These are phyloP conservation scores for Microtus californicus DNA, from an alignment of 2,797 vertebrate genomes.

Conservation along the genomic window DNA sequence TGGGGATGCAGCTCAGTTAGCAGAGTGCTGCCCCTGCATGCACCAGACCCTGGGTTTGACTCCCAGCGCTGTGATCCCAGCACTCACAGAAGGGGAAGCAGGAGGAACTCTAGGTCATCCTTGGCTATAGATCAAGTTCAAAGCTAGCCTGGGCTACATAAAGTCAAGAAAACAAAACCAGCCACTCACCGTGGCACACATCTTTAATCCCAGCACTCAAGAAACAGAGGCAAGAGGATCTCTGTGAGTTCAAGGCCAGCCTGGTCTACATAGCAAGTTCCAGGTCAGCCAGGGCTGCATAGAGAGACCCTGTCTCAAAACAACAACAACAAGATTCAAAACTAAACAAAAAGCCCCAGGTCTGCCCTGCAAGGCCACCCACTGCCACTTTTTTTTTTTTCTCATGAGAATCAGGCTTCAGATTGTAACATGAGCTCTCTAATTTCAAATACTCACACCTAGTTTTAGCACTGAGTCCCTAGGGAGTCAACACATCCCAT, in stretches of 20 bases:
- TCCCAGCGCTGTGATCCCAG: not conserved
- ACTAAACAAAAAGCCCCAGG: not conserved
- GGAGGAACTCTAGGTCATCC: not conserved
- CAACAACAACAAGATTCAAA: not conserved
- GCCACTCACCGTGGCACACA: accelerated
- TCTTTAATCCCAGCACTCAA: not conserved
- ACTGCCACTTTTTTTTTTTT: not conserved
- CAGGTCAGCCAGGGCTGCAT: not conserved
- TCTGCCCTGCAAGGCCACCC: not conserved
- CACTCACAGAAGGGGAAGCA: not conserved
- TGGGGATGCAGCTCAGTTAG: not conserved
- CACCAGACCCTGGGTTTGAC: not conserved
- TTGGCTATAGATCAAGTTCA: not conserved
- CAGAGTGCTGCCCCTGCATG: no score
- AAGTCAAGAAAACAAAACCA: not conserved
- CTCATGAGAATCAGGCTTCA: not conserved
- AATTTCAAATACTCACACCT: not conserved
- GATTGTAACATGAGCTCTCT: not conserved
- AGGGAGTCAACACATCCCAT: not conserved
- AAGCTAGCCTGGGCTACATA: not conserved
- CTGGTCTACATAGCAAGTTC: not conserved
- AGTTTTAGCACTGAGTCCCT: not conserved
- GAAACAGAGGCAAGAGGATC: not conserved
- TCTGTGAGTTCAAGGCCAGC: not conserved
- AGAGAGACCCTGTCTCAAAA: not conserved